These are phyloP conservation scores for Lates calcarifer DNA, from an alignment of 2,113 vertebrate genomes.

Conservation along the genomic window DNA sequence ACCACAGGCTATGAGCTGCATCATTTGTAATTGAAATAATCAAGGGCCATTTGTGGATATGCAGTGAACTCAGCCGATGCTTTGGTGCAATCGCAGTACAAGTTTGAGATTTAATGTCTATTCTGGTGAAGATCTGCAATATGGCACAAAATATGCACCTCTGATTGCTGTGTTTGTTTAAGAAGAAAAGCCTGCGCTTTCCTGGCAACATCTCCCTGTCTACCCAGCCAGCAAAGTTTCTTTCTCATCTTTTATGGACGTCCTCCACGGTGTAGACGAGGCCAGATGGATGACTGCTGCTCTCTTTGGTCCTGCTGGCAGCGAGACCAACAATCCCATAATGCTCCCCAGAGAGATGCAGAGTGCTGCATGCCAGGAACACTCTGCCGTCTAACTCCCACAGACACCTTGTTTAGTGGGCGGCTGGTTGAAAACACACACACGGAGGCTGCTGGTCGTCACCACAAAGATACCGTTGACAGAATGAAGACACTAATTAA, in stretches of 20 bases:
- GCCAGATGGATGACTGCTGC: conserved; percentile 80
- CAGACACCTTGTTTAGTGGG: conserved; percentile 75
- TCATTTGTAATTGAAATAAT: conserved; percentile 19
- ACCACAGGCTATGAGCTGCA: conserved; percentile 2
- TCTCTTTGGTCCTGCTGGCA: conserved; percentile 78
- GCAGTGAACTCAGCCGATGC: background rate
- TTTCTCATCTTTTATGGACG: conserved; percentile 63
- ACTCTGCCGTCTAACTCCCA: conserved; percentile 70
- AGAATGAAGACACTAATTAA: conserved; percentile 74
- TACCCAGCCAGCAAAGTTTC: conserved; percentile 65
- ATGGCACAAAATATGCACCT: conserved; percentile 23
- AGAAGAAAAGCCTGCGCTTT: conserved; percentile 24
- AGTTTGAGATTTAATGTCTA: conserved; percentile 16
- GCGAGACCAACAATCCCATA: conserved; percentile 64
- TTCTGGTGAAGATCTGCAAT: conserved; percentile 35
- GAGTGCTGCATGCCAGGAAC: conserved; percentile 70
- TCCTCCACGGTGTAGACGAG: conserved; percentile 64
- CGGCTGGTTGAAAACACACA: conserved; percentile 64
- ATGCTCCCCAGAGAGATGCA: conserved; percentile 68
- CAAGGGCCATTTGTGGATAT: conserved; percentile 8
- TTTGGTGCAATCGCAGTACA: conserved; percentile 9
- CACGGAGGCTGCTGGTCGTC: conserved; percentile 43
- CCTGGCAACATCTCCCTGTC: conserved; percentile 38
- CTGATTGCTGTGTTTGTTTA: conserved; percentile 43
- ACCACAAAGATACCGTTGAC: conserved; percentile 59